A percentile compares a stretch with the other conserved stretches of the same genome.
phyloP scores from a whole-genome alignment of 1,140 invertebrate species.

The Bombus breviceps region DNA sequence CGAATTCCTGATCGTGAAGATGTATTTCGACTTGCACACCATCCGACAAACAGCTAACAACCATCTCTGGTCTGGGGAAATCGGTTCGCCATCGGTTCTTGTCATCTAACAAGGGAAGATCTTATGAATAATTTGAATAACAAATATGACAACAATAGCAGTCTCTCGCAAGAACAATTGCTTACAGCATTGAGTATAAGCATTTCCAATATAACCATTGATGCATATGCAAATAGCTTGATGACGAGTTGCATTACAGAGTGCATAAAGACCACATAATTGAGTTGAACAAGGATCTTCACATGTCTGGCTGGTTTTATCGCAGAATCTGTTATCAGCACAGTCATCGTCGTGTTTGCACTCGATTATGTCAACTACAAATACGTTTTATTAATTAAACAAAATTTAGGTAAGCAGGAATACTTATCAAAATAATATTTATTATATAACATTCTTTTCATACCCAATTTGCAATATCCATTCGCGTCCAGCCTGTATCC shows the following conservation, averaged over 20 bases:
- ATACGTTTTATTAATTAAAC: neutral
- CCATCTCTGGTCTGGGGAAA: conserved; percentile 93
- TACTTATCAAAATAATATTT: neutral
- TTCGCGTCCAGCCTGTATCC: conserved; percentile 87
- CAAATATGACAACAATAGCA: conserved; percentile 30
- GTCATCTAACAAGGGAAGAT: conserved; percentile 70
- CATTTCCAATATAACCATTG: conserved; percentile 87
- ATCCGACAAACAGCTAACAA: conserved; percentile 94
- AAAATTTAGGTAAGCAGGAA: neutral
- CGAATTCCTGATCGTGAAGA: conserved; percentile 91
- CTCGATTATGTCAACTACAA: conserved; percentile 82
- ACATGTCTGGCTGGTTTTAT: conserved; percentile 87
- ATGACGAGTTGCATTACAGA: conserved; percentile 91
- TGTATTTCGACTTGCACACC: conserved; percentile 94
- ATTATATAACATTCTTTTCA: conserved; percentile 1
- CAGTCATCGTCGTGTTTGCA: conserved; percentile 91
- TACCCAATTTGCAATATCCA: conserved; percentile 86
- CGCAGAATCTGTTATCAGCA: conserved; percentile 89
- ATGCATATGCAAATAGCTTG: conserved; percentile 90
- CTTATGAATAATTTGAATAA: neutral
- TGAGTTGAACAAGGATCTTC: conserved; percentile 88
- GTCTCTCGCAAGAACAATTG: neutral
- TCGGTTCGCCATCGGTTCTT: conserved; percentile 86
- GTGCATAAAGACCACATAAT: conserved; percentile 89
- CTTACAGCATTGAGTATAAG: conserved; percentile 87